A percentile compares a stretch with the other conserved stretches of the same genome.
Conservation (phyloP, 2,797 vertebrate species). For the Selene dorsalis region DNA sequence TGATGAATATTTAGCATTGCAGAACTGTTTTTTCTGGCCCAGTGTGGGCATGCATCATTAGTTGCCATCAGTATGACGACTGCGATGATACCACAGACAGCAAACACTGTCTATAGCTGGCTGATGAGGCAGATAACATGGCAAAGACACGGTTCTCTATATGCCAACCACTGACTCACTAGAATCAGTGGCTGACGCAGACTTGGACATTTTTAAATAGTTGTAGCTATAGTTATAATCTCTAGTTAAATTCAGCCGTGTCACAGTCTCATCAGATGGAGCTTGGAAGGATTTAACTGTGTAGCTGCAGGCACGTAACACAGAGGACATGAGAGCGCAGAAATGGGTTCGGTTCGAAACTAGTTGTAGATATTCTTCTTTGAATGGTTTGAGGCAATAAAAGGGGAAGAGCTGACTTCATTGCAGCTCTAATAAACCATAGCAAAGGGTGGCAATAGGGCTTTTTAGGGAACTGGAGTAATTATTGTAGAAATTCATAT, state of each 20-base stretch:
- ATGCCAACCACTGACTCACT: constrained; percentile 7
- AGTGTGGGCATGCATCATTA: background rate
- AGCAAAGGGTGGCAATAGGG: background rate
- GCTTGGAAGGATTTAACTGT: constrained; percentile 5
- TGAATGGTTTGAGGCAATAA: background rate
- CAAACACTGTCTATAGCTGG: background rate
- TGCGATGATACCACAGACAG: constrained; percentile 1
- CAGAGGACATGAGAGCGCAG: background rate
- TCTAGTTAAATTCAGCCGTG: background rate
- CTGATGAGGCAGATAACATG: constrained; percentile 15
- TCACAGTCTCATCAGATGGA: constrained; percentile 12
- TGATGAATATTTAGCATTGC: constrained; percentile 36
- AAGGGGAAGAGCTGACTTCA: background rate
- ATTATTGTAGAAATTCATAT: background rate
- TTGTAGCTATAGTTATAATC: background rate
- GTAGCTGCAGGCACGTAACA: background rate
- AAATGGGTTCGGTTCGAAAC: background rate
- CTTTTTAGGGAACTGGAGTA: background rate
- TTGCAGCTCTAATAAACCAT: background rate
- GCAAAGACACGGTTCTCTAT: constrained; percentile 17
- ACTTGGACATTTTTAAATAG: constrained; percentile 5
- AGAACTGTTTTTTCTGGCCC: constrained; percentile 15
- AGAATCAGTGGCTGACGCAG: background rate
- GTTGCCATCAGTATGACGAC: constrained; percentile 16
- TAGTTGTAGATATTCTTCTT: background rate